Conservation (phyloP, 2,113 vertebrate genomes). For the Aix galericulata region DNA sequence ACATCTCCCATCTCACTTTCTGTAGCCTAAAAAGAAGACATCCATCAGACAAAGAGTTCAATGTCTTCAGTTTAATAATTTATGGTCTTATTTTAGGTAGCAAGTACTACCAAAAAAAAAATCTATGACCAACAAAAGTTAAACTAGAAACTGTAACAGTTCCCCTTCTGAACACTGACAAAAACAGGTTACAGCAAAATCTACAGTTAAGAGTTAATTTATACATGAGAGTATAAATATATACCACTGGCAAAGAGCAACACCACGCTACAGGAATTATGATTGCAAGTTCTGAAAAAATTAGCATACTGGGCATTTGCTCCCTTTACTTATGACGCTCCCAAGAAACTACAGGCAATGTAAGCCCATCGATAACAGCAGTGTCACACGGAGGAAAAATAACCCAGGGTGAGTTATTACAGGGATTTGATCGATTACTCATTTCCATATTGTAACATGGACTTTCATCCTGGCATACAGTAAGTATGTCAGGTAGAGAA, state of each 20-base stretch:
- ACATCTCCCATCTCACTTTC: conserved; percentile 96
- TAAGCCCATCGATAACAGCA: background rate
- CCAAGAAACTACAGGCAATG: background rate
- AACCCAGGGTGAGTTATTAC: background rate
- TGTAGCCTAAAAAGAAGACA: conserved; percentile 84
- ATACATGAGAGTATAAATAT: background rate
- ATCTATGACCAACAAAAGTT: background rate
- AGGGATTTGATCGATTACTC: background rate
- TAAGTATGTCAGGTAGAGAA: background rate
- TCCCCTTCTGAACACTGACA: background rate
- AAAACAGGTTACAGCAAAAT: background rate
- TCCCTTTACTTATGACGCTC: background rate
- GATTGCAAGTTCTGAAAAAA: background rate
- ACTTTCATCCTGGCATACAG: background rate
- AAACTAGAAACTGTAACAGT: background rate
- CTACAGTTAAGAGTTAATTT: background rate
- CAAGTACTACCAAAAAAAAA: background rate
- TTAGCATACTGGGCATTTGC: background rate
- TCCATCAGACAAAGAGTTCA: background rate
- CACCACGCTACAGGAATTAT: background rate
- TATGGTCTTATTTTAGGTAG: background rate
- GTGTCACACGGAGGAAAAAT: background rate
- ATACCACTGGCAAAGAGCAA: background rate
- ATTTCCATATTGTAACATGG: background rate
- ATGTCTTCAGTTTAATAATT: background rate